These are phyloP conservation scores for Blennius ocellaris DNA, from an alignment of 2,113 vertebrate genomes.

Conservation along the genomic window DNA sequence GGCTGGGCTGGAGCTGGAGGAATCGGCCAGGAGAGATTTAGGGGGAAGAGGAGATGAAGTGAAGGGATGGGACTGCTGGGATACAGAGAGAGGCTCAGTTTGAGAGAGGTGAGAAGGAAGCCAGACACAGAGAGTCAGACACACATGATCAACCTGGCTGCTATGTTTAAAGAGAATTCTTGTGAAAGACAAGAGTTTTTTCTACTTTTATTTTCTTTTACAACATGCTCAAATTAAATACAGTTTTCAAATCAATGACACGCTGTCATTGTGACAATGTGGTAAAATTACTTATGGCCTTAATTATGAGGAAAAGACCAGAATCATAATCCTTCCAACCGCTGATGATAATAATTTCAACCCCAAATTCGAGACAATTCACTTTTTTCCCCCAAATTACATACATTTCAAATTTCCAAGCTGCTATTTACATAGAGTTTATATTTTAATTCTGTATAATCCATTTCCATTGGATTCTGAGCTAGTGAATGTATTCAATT, in stretches of 20 bases:
- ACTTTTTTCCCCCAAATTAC: too few relatives aligned
- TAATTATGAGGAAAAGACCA: too few relatives aligned
- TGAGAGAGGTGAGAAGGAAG: slow-evolving; percentile 19
- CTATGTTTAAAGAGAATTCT: slow-evolving; percentile 34
- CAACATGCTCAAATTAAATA: not conserved
- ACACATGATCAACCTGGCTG: slow-evolving; percentile 30
- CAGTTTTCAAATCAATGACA: not conserved
- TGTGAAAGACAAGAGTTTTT: not conserved
- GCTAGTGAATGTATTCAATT: too few relatives aligned
- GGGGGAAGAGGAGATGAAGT: slow-evolving; percentile 33
- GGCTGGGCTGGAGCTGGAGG: slow-evolving; percentile 13
- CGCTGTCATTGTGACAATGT: not conserved
- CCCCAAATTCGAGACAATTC: too few relatives aligned
- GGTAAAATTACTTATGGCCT: too few relatives aligned
- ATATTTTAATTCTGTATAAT: too few relatives aligned
- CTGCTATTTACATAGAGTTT: too few relatives aligned
- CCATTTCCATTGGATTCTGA: too few relatives aligned
- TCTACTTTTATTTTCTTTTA: slow-evolving; percentile 1
- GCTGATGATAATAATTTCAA: too few relatives aligned
- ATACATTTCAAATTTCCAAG: too few relatives aligned
- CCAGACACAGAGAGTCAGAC: not conserved
- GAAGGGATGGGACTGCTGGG: slow-evolving; percentile 12
- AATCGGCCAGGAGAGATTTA: slow-evolving; percentile 23
- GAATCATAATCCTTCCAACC: too few relatives aligned
- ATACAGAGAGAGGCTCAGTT: slow-evolving; percentile 6